phyloP scores from a whole-genome alignment of 2,888 invertebrate species.

The Cistogaster globosa region DNA sequence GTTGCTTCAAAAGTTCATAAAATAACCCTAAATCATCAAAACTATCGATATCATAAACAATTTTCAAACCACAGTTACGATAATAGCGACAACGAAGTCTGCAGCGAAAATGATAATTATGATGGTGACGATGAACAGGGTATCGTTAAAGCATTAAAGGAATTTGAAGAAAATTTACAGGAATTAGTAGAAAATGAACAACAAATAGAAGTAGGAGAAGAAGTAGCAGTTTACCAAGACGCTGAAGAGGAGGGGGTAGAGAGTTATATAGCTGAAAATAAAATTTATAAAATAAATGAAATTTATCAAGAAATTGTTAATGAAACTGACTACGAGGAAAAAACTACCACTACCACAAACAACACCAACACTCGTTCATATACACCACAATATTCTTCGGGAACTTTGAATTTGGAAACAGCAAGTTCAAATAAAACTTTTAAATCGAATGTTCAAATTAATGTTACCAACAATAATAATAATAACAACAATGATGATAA shows the following conservation, averaged over 20 bases:
- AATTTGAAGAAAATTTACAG: conserved; percentile 59
- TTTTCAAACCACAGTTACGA: conserved; percentile 22
- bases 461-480: conserved; percentile 59
- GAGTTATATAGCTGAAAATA: conserved; percentile 34
- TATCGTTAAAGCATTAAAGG: conserved; percentile 33
- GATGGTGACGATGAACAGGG: conserved; percentile 7
- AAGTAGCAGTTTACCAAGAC: conserved; percentile 5
- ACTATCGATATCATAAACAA: conserved; percentile 31
- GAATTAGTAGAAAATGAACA: conserved; percentile 57
- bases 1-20: conserved; percentile 50
- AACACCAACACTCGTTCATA: neutral
- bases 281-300: conserved; percentile 64
- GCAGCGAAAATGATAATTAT: conserved; percentile 4
- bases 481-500: conserved; percentile 51
- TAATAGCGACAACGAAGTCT: conserved; percentile 14
- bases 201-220: neutral
- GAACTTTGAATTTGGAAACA: conserved; percentile 31
- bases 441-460: conserved; percentile 57
- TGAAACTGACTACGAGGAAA: conserved; percentile 30
- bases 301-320: conserved; percentile 58
- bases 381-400: neutral
- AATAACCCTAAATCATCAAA: conserved; percentile 38
- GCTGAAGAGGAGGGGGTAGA: conserved; percentile 7
- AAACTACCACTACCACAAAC: neutral
- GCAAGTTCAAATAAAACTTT: conserved; percentile 36